Conservation (phyloP, 2,888 invertebrate species). For the Dysmachus trigonus region DNA sequence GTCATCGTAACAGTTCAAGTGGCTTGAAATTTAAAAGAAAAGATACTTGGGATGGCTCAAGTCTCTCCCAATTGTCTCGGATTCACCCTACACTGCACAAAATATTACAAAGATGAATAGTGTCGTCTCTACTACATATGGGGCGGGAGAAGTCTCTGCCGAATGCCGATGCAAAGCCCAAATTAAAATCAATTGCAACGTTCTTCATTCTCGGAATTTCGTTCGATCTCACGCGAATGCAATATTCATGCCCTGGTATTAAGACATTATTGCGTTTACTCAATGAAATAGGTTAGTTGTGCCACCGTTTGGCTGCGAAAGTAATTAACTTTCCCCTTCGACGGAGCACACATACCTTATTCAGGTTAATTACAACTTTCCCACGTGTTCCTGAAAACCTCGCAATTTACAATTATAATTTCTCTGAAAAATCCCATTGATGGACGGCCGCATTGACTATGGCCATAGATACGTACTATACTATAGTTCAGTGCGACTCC, state of each 20-base stretch:
- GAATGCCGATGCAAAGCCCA: neutral
- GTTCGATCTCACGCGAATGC: neutral
- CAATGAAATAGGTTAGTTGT: neutral
- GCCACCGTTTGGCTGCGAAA: neutral
- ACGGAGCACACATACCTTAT: neutral
- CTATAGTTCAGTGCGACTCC: neutral
- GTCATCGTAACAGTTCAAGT: too few relatives aligned
- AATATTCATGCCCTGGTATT: neutral
- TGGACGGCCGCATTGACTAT: neutral
- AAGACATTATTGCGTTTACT: neutral
- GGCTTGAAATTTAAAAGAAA: too few relatives aligned
- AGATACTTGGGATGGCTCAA: too few relatives aligned
- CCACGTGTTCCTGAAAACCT: neutral
- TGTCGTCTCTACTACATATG: neutral
- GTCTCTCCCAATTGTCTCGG: too few relatives aligned
- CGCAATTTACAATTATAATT: conserved; percentile 31
- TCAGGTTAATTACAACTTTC: conserved; percentile 19
- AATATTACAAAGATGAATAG: neutral
- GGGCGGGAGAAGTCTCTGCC: neutral
- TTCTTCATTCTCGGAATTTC: neutral
- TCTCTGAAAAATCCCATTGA: conserved; percentile 20
- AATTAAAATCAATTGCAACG: neutral
- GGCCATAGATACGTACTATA: neutral
- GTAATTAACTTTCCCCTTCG: conserved; percentile 32
- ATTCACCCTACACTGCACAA: too few relatives aligned